These are phyloP conservation scores for Dipodomys ordii DNA, from an alignment of 2,113 vertebrate species.

Conservation along the genomic window DNA sequence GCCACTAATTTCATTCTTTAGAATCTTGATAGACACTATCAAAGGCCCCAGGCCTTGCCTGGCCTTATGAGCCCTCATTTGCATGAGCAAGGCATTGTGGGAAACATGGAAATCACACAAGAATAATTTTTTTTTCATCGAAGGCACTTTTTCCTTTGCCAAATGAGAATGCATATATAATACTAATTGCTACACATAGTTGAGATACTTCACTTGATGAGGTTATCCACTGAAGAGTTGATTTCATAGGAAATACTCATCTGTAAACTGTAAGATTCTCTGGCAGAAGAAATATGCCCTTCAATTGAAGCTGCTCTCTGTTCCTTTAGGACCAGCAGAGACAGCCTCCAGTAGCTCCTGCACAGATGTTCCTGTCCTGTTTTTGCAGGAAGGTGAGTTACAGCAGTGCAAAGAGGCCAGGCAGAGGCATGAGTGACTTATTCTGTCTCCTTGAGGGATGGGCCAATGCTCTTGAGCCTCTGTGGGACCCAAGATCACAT, in stretches of 20 bases:
- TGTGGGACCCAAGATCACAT: no score
- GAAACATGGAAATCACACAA: conserved; percentile 14
- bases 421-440: no score
- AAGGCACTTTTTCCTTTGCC: conserved; percentile 43
- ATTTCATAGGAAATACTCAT: conserved; percentile 80
- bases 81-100: conserved; percentile 21
- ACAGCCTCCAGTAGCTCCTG: no score
- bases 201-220: neutral
- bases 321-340: no score
- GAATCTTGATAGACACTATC: neutral
- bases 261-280: conserved; percentile 88
- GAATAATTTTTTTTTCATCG: conserved; percentile 27
- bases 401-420: conserved; percentile 86
- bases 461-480: no score
- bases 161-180: conserved; percentile 22
- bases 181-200: neutral
- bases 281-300: conserved; percentile 86
- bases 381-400: conserved; percentile 86
- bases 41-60: neutral
- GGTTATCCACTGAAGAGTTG: neutral
- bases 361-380: conserved; percentile 86
- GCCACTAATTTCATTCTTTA: neutral
- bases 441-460: no score
- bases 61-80: conserved; percentile 40
- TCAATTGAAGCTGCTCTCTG: conserved; percentile 84